Conservation (phyloP, 2,888 invertebrate species). For the Rhogogaster chlorosoma region DNA sequence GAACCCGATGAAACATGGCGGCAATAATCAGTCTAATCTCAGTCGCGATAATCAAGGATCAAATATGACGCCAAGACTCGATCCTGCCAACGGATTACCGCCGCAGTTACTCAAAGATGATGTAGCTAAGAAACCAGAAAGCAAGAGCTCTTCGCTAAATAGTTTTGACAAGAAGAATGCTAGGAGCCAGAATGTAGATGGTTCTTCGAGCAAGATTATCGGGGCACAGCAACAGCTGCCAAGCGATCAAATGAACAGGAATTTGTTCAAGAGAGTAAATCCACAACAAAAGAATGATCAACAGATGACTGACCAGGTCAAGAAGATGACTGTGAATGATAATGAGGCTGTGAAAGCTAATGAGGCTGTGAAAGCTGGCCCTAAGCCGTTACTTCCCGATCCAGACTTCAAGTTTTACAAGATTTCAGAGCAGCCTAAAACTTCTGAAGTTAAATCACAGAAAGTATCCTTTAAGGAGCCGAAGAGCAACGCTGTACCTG, state of each 20-base stretch:
- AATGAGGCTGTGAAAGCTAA: neutral
- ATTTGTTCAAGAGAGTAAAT: conserved; percentile 2
- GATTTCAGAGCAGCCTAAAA: neutral
- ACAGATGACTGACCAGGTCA: neutral
- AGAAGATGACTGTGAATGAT: neutral
- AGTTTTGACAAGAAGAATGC: neutral
- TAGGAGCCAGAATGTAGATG: neutral
- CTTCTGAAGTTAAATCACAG: neutral
- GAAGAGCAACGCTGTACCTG: neutral
- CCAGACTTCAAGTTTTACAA: conserved; percentile 5
- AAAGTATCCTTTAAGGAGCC: neutral
- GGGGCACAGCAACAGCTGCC: neutral
- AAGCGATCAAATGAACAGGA: neutral
- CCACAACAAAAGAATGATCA: neutral
- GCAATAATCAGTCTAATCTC: neutral
- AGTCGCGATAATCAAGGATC: neutral
- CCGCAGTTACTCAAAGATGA: neutral
- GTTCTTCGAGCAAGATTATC: neutral
- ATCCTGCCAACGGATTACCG: neutral
- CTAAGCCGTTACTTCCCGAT: neutral
- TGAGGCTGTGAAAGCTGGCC: neutral
- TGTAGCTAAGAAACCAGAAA: neutral
- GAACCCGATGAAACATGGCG: neutral
- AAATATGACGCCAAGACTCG: neutral
- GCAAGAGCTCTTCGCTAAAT: neutral